Conservation (phyloP, 2,797 vertebrate genomes). For the Phylloscopus collybita region DNA sequence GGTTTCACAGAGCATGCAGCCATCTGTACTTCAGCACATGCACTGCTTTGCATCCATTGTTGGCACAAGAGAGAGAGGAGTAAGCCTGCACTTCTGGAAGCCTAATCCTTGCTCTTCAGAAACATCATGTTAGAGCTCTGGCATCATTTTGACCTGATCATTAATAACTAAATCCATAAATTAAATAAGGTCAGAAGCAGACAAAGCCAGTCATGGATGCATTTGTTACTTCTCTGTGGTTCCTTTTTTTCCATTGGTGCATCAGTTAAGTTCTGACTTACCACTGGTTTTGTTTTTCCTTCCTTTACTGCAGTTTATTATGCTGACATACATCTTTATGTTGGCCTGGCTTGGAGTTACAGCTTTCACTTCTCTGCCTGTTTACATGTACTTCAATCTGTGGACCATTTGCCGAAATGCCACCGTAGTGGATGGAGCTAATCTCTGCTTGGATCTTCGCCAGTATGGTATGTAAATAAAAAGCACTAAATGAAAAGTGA, state of each 20-base stretch:
- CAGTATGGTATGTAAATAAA: conserved; percentile 87
- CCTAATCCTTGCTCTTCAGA: not conserved
- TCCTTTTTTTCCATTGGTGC: not conserved
- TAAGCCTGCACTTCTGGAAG: not conserved
- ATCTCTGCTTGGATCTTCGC: conserved; percentile 94
- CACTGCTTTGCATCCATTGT: accelerated
- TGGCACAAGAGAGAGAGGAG: not conserved
- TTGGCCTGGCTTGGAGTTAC: conserved; percentile 98
- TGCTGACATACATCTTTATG: conserved; percentile 99
- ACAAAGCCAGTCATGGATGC: not conserved
- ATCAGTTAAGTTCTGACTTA: not conserved
- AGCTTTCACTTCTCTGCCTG: conserved; percentile 94
- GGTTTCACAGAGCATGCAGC: not conserved
- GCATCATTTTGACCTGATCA: not conserved
- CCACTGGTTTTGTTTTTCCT: not conserved
- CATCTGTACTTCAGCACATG: not conserved
- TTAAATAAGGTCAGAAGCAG: not conserved
- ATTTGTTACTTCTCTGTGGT: not conserved
- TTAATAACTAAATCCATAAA: not conserved
- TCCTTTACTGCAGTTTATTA: conserved; percentile 88
- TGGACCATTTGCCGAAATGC: conserved; percentile 97
- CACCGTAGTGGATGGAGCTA: conserved; percentile 86
- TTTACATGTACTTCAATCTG: conserved; percentile 99
- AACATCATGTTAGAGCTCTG: not conserved
- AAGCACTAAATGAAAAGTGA: not conserved